Conservation (phyloP, 2,113 vertebrate genomes). For the Osmerus mordax region DNA sequence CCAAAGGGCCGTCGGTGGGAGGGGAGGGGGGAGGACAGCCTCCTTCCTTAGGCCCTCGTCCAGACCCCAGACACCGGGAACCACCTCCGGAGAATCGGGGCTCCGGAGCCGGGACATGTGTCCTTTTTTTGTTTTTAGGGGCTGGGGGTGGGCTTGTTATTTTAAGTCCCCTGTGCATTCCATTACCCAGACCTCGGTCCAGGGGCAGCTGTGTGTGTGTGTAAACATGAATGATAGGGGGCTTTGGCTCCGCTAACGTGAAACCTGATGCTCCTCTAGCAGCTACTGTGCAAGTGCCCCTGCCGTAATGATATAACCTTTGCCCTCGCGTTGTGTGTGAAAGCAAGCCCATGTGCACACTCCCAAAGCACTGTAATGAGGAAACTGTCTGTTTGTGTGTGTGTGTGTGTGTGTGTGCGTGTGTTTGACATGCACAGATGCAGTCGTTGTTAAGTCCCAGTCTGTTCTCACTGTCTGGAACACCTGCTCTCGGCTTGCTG, state of each 20-base stretch:
- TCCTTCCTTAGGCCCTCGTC: background rate
- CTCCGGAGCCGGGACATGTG: conserved; percentile 10
- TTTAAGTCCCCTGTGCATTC: conserved; percentile 38
- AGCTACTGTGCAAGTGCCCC: background rate
- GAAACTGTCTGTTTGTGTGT: background rate
- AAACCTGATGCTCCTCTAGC: conserved; percentile 1
- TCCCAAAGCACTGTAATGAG: background rate
- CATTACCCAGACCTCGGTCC: conserved; percentile 20
- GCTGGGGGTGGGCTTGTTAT: conserved; percentile 4
- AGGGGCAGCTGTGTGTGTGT: background rate
- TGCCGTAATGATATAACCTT: background rate
- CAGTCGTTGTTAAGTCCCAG: background rate
- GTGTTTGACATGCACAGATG: conserved; percentile 1
- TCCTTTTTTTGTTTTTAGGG: conserved; percentile 8
- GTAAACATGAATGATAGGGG: background rate
- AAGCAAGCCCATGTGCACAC: background rate
- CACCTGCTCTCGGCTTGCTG: background rate
- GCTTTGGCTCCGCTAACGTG: background rate
- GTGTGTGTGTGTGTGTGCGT: background rate
- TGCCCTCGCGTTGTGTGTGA: background rate
- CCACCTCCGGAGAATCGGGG: conserved; percentile 1
- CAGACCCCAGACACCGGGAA: background rate
- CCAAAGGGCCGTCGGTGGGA: background rate
- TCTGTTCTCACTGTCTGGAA: background rate
- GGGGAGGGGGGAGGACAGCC: background rate